Evolutionary conservation across 2,888 invertebrate genomes (phyloP).

Genomic region (Erebia epiphron): DNA sequence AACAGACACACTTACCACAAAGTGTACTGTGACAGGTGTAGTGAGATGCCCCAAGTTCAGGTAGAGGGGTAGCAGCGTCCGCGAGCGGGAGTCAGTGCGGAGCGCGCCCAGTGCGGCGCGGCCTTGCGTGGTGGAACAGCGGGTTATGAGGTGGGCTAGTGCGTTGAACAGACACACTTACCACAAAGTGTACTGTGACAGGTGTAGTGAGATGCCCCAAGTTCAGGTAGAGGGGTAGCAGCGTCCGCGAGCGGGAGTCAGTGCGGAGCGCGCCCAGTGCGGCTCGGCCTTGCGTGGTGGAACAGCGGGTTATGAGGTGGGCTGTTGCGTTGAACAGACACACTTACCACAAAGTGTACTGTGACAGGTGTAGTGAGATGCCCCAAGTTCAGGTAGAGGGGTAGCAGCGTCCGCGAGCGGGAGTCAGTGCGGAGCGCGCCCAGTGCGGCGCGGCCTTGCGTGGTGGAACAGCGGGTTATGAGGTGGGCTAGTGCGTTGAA

Average conservation of each 20-base stretch:
- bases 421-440: too few species aligned
- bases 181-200: conserved; percentile 73
- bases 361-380: conserved; percentile 56
- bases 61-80: conserved; percentile 66
- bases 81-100: conserved; percentile 43
- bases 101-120: too few species aligned
- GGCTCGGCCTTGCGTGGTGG: too few species aligned
- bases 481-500: too few species aligned
- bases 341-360: conserved; percentile 71
- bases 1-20: conserved; percentile 57
- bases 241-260: conserved; percentile 51
- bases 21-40: conserved; percentile 67
- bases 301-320: neutral
- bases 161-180: conserved; percentile 43
- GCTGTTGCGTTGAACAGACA: neutral
- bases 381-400: conserved; percentile 61
- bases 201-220: conserved; percentile 51
- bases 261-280: too few species aligned
- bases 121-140: too few species aligned
- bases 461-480: too few species aligned
- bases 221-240: conserved; percentile 66
- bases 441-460: too few species aligned
- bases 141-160: neutral
- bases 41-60: conserved; percentile 52
- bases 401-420: conserved; percentile 61